These are phyloP conservation scores for Zaprionus vittiger DNA, from an alignment of 1,140 invertebrate genomes.

Conservation along the genomic window DNA sequence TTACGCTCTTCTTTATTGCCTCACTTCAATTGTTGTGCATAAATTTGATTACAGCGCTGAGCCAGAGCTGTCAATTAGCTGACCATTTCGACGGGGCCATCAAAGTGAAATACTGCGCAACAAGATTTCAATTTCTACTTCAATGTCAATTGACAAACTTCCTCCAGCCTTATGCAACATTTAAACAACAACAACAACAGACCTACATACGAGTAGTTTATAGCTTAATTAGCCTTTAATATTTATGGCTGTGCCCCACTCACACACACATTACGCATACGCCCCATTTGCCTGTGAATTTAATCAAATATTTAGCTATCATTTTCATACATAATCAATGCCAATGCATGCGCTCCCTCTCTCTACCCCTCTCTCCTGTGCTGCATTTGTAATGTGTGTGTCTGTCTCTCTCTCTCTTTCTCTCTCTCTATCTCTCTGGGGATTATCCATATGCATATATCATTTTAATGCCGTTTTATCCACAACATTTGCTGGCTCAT, in stretches of 20 bases:
- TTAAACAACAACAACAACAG: background rate
- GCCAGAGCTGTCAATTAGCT: constrained; percentile 63
- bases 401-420: background rate
- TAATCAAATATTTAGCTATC: constrained; percentile 51
- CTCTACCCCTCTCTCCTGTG: constrained; percentile 1
- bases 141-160: background rate
- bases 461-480: constrained; percentile 35
- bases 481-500: constrained; percentile 37
- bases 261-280: constrained; percentile 39
- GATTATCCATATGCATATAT: constrained; percentile 17
- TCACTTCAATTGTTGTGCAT: constrained; percentile 70
- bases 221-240: constrained; percentile 52
- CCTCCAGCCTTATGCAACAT: constrained; percentile 21
- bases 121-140: background rate
- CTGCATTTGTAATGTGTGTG: constrained; percentile 16
- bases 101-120: background rate
- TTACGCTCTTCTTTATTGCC: constrained; percentile 73
- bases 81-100: constrained; percentile 22
- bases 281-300: constrained; percentile 31
- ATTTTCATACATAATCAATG: constrained; percentile 53
- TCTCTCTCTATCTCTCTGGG: constrained; percentile 2
- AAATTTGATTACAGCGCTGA: constrained; percentile 74
- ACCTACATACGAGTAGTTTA: background rate
- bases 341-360: background rate
- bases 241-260: constrained; percentile 39